Evolutionary conservation across 1,140 invertebrate species (phyloP), one percentile per base, ranked within the genome.

Genomic region (Cotesia glomerata): DNA sequence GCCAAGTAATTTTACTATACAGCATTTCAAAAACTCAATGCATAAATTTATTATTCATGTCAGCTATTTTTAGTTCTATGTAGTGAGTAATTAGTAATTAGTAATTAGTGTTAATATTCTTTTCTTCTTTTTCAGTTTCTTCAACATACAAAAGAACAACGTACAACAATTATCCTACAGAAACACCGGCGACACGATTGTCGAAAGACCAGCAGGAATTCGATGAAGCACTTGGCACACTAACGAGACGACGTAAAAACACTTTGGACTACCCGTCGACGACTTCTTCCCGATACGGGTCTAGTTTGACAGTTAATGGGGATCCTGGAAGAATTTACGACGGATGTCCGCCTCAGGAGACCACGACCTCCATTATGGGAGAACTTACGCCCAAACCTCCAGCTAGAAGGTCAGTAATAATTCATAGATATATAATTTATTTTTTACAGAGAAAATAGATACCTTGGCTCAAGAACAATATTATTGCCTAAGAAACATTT

Each of bases 301-400:
- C 81, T 26, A 85, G 75, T 76, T 71, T 80, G 11, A 82, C 80
- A 5, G 77, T 83, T 1, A 84, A 85, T 56, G 83, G 80, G 1
- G 78, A 81, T 79, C 77, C 80, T 16, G 78, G 74, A 11, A 81
- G 75, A 35, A 75, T 81, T 5, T 78, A 80, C 11, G 79, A 83
- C 34, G 79, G 77, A 32, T 75, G 73, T 72, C 77, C 81, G 11
- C 39, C 39, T 5, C 80, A 80, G 65, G 77, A 85, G n/a, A 83
- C 78, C 0, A 84, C 79, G 2, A 64, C 66, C 16, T 83, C 82
- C 4, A 81, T 81, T 61, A 75, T 82, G 77, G 78, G 76, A 51
- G 79, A 82, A 58, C 78, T 81, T 26, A 85, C 83, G 1, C 85
- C 85, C 5, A 85, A 84, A 74, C 79, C 85, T 71, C 85, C 85